Evolutionary conservation across 2,888 invertebrate genomes (phyloP).

Genomic region (Escarpia spicata): DNA sequence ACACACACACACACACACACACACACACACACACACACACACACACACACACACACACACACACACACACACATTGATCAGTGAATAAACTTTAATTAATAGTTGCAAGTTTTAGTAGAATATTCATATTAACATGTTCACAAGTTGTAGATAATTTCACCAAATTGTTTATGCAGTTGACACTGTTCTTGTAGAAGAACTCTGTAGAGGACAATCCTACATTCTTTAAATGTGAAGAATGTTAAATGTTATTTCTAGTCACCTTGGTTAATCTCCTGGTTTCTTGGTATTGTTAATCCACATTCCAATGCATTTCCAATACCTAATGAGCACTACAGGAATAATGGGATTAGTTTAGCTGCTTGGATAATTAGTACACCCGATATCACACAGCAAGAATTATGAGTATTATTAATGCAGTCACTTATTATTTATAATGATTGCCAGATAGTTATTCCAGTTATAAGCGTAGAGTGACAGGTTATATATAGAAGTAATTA

Average conservation of each 20-base stretch:
- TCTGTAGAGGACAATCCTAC: not conserved
- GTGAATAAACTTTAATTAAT: no score
- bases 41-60: no score
- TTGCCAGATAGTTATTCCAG: not conserved
- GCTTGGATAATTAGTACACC: not conserved
- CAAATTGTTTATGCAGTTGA: no score
- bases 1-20: no score
- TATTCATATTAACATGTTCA: no score
- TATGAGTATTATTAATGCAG: not conserved
- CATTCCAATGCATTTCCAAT: not conserved
- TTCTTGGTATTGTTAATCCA: not conserved
- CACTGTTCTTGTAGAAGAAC: no score
- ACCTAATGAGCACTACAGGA: not conserved
- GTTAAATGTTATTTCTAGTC: not conserved
- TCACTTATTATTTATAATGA: not conserved
- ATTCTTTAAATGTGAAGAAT: not conserved
- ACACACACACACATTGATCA: no score
- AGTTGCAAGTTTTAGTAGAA: no score
- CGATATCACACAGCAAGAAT: not conserved
- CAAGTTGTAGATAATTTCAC: no score
- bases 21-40: no score
- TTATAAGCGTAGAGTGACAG: not conserved
- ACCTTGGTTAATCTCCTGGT: not conserved
- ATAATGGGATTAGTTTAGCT: not conserved
- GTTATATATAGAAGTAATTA: not conserved